These are phyloP conservation scores for Oncorhynchus nerka DNA, from an alignment of 2,113 vertebrate genomes.

Conservation along the genomic window DNA sequence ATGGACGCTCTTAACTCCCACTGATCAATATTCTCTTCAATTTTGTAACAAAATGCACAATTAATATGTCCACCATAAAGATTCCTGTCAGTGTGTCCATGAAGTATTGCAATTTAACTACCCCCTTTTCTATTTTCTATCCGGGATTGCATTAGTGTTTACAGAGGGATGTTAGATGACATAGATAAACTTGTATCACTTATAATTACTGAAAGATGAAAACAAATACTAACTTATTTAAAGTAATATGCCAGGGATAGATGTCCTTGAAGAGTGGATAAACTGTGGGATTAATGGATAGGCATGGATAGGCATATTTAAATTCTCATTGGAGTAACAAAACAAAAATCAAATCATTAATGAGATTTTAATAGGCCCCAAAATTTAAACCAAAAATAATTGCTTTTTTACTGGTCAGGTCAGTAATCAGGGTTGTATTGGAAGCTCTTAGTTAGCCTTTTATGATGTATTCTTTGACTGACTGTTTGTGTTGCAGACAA, in stretches of 20 bases:
- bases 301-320: neutral
- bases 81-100: neutral
- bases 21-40: neutral
- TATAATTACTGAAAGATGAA: no score
- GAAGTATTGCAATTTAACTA: neutral
- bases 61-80: neutral
- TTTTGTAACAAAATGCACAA: constrained; percentile 1
- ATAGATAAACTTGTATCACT: no score
- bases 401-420: neutral
- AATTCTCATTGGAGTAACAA: no score
- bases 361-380: neutral
- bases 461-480: neutral
- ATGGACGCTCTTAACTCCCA: neutral
- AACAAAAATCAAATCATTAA: neutral
- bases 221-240: no score
- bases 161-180: neutral
- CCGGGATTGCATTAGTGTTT: neutral
- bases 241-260: no score
- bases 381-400: neutral
- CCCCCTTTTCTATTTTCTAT: neutral
- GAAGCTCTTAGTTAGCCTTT: neutral
- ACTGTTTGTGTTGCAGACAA: constrained; percentile 8
- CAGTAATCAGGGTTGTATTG: neutral
- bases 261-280: no score
- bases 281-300: neutral